Evolutionary conservation across 1,140 invertebrate species (phyloP), one percentile per base, ranked within the genome.

Genomic region (Cyphomyrmex costatus): DNA sequence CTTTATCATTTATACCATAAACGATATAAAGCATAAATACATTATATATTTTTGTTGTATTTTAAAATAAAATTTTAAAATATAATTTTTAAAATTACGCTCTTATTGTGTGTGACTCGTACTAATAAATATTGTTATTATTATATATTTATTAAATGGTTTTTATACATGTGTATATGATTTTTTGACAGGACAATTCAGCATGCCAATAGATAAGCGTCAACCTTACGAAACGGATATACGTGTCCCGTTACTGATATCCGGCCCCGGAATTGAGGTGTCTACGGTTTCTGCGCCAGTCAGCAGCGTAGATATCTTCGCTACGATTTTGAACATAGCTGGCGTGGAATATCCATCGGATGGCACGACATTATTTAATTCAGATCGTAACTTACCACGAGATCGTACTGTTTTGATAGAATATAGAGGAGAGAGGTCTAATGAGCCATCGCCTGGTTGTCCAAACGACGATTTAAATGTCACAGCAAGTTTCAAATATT

Each of bases 221-320:
- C 98, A 98, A 89, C 97, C 97, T 0, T 99, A 99, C 93, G 98
- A 99, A 92, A 97, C 98, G 4, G 98, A 99, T 92, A 97, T 98
- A 49, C 96, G 96, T 90, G 96, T 99, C 0, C 98, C 98, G 7
- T 94, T 99, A 16, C 90, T 98, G 36, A 96, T 99, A 4, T 95
- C 97, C 84, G 98, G 98, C 27, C 98, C 98, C 2, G 95, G 95
- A 1, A 95, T 98, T 30, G 88, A 90, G 36, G 96, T 96, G 33
- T 89, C 89, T 0, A 86, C 94, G 19, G 89, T 96, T 60, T 88
- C 95, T 24, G 95, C 96, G 66, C 96, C 97, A 16, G 96, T 98
- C 1, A 96, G 97, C 16, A 97, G 97, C 88, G 97, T 98, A 30
- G 98, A 99, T 93, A 93, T 99, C 42, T 97, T 97, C 24, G 97